Evolutionary conservation across 2,113 vertebrate genomes (phyloP), one percentile per base, ranked within the genome.

Genomic region (Lagopus leucura): DNA sequence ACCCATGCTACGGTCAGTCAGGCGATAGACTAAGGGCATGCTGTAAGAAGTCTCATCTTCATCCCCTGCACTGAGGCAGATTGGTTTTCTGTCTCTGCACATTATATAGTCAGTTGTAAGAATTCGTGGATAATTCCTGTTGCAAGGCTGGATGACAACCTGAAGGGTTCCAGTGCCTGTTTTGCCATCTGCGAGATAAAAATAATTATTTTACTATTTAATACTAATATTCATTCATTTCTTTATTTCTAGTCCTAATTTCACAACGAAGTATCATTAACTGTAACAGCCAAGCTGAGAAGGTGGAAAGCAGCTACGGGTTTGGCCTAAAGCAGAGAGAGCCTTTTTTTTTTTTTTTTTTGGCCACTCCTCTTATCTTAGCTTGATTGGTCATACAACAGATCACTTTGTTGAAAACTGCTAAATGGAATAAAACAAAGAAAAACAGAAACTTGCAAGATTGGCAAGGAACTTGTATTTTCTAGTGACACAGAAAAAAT

Each of bases 111-210:
- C 83, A 0, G 2, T 28, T 4, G 61, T 64, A 15, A 79, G 8
- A 11, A 99, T 19, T 3, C 47, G 40, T 8, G 99, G 99, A 11
- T 77, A 4, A 57, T 99, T 97, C 93, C 99, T 99, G 67, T 99
- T 99, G 17, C 91, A 92, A 73, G 99, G 98, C 32, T 97, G 93
- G 34, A 99, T 86, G 75, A 86, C 77, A 83, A 99, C 94, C 21
- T 98, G 95, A 42, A 99, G 92, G 15, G 97, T 99, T 74, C 99
- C 99, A 12, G 97, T 98, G 72, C 98, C 98, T 11, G 98, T 97
- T 93, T 98, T 98, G 22, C 97, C 94, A 93, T 67, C 99, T 99
- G 86, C 6, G 81, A 97, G 22, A 92, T 13, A 81, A 78, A 93
- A 76, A 64, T 14, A 73, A 65, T 8, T 73, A 69, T 45, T 73